These are phyloP conservation scores for Agrilus cyanescens DNA, from an alignment of 2,888 invertebrate species.

Conservation along the genomic window DNA sequence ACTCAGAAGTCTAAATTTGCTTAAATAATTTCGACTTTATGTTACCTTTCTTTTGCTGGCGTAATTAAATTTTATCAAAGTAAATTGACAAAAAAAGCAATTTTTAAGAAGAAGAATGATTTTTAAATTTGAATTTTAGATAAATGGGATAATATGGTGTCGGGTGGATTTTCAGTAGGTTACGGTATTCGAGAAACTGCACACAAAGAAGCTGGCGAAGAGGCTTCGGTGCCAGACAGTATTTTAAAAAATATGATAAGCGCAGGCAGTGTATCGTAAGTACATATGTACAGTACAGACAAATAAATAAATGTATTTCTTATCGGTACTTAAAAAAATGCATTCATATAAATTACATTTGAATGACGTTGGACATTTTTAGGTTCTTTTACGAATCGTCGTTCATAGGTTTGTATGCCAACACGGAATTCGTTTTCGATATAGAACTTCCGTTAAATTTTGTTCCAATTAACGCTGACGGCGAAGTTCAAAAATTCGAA, in stretches of 20 bases:
- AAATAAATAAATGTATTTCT: background rate
- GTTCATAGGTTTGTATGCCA: slow-evolving; percentile 85
- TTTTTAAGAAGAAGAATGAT: background rate
- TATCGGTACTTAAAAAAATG: background rate
- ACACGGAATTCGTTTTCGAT: slow-evolving; percentile 90
- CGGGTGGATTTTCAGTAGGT: slow-evolving; percentile 84
- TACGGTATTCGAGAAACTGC: slow-evolving; percentile 82
- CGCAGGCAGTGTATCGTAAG: slow-evolving; percentile 72
- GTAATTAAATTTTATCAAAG: background rate
- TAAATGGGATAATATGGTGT: slow-evolving; percentile 92
- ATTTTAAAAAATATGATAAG: slow-evolving; percentile 64
- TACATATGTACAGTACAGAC: slow-evolving; percentile 11
- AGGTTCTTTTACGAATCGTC: slow-evolving; percentile 79
- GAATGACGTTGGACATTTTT: slow-evolving; percentile 3
- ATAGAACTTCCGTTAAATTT: slow-evolving; percentile 83
- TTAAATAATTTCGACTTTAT: too few relatives aligned
- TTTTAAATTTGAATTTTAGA: slow-evolving; percentile 31
- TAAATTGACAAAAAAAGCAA: too few relatives aligned
- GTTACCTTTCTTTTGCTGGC: background rate
- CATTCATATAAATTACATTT: background rate
- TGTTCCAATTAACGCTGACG: slow-evolving; percentile 84
- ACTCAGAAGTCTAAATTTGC: too few relatives aligned
- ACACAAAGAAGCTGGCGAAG: slow-evolving; percentile 87
- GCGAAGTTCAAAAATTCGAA: slow-evolving; percentile 88
- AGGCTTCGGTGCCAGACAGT: slow-evolving; percentile 77